A percentile compares a stretch with the other conserved stretches of the same genome.
phyloP scores from a whole-genome alignment of 2,797 vertebrate genomes.

The Sus cebifrons region DNA sequence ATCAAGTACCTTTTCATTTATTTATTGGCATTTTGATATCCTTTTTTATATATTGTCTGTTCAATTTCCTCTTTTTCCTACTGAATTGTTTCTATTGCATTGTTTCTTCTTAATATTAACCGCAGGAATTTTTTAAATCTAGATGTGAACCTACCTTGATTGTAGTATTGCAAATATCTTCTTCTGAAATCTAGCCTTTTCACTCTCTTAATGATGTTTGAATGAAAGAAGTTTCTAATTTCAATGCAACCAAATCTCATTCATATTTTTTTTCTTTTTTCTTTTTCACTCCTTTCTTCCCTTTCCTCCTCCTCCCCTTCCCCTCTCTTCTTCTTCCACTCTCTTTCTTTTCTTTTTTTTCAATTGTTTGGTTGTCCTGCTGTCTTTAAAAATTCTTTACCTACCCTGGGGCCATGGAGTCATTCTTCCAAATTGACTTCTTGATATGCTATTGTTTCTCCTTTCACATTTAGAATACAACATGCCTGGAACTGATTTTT shows the following conservation, averaged over 20 bases:
- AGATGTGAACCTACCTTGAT: not conserved
- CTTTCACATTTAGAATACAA: not conserved
- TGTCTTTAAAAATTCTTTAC: not conserved
- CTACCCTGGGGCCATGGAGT: not conserved
- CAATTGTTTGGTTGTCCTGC: not conserved
- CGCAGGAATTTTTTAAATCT: not conserved
- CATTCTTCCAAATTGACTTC: not conserved
- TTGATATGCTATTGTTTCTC: not conserved
- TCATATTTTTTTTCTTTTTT: not conserved
- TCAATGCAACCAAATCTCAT: not conserved
- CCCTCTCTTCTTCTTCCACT: not conserved
- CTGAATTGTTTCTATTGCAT: not conserved
- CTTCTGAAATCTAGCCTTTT: not conserved
- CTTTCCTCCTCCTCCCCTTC: too few species aligned
- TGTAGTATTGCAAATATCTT: not conserved
- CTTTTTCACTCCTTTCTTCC: not conserved
- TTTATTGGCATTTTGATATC: not conserved
- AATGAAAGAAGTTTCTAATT: conserved; percentile 34
- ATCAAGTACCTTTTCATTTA: not conserved
- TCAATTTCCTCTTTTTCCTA: not conserved
- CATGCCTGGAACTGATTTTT: conserved; percentile 36
- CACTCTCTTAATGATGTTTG: not conserved
- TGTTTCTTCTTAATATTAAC: not conserved
- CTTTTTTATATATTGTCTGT: not conserved
- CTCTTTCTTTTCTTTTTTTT: not conserved